Conservation (phyloP, 2,113 vertebrate species). For the Crotalus helleri region DNA sequence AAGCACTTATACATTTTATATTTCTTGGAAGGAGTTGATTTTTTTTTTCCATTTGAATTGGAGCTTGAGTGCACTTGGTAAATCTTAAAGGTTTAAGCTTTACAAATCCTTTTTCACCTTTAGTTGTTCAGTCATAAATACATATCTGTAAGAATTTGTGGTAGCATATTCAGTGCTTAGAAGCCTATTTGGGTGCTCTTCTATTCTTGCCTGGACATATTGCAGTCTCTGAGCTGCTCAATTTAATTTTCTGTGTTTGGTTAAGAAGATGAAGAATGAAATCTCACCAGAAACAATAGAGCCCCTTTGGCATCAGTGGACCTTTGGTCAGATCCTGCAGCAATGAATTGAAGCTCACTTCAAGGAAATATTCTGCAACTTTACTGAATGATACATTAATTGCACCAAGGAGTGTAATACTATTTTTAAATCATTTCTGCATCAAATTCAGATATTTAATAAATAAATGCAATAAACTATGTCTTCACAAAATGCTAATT, state of each 20-base stretch:
- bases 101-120: conserved; percentile 70
- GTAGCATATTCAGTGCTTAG: conserved; percentile 52
- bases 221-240: conserved; percentile 52
- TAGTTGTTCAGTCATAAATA: conserved; percentile 62
- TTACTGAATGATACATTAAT: conserved; percentile 40
- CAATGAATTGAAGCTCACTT: conserved; percentile 39
- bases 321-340: conserved; percentile 45
- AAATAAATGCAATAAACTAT: conserved; percentile 72
- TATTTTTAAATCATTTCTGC: conserved; percentile 40
- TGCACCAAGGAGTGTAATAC: conserved; percentile 54
- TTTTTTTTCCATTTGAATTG: conserved; percentile 70
- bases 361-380: conserved; percentile 51
- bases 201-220: conserved; percentile 60
- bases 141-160: conserved; percentile 44
- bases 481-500: conserved; percentile 63
- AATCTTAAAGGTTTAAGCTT: conserved; percentile 79
- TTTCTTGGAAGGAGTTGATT: conserved; percentile 68
- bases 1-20: conserved; percentile 71
- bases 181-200: conserved; percentile 52
- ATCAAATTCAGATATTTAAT: conserved; percentile 63
- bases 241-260: conserved; percentile 53
- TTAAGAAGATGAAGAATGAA: conserved; percentile 37
- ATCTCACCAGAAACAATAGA: conserved; percentile 44
- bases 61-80: conserved; percentile 78
- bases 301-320: conserved; percentile 52